phyloP scores from a whole-genome alignment of 1,140 invertebrate species.

The Penaeus chinensis region DNA sequence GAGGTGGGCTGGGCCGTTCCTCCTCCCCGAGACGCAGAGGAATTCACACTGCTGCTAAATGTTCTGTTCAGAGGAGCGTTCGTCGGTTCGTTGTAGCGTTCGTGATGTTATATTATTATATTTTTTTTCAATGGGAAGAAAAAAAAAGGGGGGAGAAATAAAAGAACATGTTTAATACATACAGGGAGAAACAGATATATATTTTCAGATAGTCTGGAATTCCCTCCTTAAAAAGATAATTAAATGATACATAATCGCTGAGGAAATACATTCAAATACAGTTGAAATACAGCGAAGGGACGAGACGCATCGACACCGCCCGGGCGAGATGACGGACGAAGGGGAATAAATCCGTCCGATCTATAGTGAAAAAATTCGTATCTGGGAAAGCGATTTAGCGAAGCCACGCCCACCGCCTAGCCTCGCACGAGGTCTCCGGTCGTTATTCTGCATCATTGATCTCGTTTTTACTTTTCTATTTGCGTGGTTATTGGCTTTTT shows the following conservation, averaged over 20 bases:
- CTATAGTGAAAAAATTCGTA: not conserved
- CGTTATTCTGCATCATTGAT: not conserved
- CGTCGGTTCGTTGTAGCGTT: not conserved
- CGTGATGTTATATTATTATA: not conserved
- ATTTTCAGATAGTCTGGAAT: too few species aligned
- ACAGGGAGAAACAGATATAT: too few species aligned
- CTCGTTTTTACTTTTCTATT: not conserved
- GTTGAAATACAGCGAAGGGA: too few species aligned
- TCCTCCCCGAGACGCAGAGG: slow-evolving; percentile 11
- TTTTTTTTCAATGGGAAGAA: not conserved
- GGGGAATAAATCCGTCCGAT: slow-evolving; percentile 15
- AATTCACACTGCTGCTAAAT: slow-evolving; percentile 41
- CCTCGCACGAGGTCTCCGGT: slow-evolving; percentile 21
- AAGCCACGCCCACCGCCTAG: slow-evolving; percentile 40
- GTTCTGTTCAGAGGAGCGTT: slow-evolving; percentile 7
- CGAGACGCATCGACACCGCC: not conserved
- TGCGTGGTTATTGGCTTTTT: not conserved
- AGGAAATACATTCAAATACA: too few species aligned
- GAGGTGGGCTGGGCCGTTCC: not conserved
- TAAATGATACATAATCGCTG: too few species aligned
- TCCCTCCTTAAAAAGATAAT: too few species aligned
- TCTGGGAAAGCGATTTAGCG: slow-evolving; percentile 16
- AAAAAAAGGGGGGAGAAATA: too few species aligned
- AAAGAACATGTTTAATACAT: too few species aligned
- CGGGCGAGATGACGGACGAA: not conserved